Conservation (phyloP, 2,797 vertebrate species). For the Xiphophorus birchmanni region DNA sequence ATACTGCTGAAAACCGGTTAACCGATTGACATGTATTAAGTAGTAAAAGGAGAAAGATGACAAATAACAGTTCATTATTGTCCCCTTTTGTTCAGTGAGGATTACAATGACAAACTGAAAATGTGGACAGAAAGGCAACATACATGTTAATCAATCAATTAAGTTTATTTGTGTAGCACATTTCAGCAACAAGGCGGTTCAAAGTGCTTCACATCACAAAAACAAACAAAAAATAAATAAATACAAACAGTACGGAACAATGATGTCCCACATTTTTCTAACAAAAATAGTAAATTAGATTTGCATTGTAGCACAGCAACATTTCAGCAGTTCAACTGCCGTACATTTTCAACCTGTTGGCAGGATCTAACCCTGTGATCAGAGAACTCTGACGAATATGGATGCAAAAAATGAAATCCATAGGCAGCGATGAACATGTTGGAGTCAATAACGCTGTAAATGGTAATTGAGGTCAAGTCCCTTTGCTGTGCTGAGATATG, state of each 20-base stretch:
- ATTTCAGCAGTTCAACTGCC: background rate
- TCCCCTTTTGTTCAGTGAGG: background rate
- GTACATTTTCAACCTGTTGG: background rate
- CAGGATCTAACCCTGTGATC: background rate
- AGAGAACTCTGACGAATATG: background rate
- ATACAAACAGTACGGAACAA: background rate
- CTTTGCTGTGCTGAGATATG: background rate
- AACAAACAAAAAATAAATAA: too few species aligned
- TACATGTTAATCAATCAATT: background rate
- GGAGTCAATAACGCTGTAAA: background rate
- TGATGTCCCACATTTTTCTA: background rate
- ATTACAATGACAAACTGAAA: background rate
- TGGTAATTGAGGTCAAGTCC: background rate
- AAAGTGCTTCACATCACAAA: too few species aligned
- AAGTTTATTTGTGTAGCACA: too few species aligned
- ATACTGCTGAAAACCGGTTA: background rate
- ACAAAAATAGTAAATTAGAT: background rate
- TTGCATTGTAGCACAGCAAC: background rate
- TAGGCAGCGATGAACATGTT: background rate
- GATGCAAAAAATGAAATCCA: background rate
- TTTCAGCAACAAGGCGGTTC: too few species aligned
- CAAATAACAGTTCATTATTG: background rate
- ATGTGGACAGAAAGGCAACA: background rate
- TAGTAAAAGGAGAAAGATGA: too few species aligned
- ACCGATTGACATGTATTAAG: background rate